These are phyloP conservation scores for Apeltes quadracus DNA, from an alignment of 2,113 vertebrate genomes.

Conservation along the genomic window DNA sequence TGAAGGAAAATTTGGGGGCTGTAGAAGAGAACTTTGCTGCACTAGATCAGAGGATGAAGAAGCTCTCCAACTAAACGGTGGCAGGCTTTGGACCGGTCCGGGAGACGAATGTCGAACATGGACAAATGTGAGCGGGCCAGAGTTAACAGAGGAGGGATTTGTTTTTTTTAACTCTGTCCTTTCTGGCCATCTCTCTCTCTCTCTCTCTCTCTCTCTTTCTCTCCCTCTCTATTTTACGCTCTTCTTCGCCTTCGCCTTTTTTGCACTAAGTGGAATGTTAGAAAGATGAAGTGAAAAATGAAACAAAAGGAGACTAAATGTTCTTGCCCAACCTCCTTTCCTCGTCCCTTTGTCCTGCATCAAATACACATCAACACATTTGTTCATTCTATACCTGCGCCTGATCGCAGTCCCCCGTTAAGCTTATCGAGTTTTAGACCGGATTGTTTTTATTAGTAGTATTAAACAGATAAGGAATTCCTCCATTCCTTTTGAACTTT, in stretches of 20 bases:
- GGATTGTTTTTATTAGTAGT: constrained; percentile 66
- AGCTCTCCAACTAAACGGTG: constrained; percentile 83
- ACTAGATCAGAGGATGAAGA: constrained; percentile 89
- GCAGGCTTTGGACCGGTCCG: constrained; percentile 30
- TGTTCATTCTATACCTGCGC: constrained; percentile 32
- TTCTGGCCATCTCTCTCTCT: constrained; percentile 38
- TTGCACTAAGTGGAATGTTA: constrained; percentile 65
- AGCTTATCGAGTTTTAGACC: constrained; percentile 55
- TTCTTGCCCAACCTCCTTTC: constrained; percentile 45
- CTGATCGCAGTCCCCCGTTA: constrained; percentile 39
- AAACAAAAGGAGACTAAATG: constrained; percentile 68
- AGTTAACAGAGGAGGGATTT: constrained; percentile 37
- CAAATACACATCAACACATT: constrained; percentile 33
- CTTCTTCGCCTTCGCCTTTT: constrained; percentile 62
- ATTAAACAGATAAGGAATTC: constrained; percentile 20
- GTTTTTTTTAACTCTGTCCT: constrained; percentile 35
- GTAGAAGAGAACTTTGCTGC: constrained; percentile 88
- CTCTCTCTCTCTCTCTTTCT: constrained; percentile 47
- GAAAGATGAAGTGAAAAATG: constrained; percentile 54
- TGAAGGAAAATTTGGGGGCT: constrained; percentile 88
- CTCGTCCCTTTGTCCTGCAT: constrained; percentile 45
- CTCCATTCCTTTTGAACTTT: constrained; percentile 33
- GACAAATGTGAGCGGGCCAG: constrained; percentile 51
- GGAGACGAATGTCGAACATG: constrained; percentile 48
- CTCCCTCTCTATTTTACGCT: constrained; percentile 42